Conservation (phyloP, 2,797 vertebrate species). For the Poecilia wingei region DNA sequence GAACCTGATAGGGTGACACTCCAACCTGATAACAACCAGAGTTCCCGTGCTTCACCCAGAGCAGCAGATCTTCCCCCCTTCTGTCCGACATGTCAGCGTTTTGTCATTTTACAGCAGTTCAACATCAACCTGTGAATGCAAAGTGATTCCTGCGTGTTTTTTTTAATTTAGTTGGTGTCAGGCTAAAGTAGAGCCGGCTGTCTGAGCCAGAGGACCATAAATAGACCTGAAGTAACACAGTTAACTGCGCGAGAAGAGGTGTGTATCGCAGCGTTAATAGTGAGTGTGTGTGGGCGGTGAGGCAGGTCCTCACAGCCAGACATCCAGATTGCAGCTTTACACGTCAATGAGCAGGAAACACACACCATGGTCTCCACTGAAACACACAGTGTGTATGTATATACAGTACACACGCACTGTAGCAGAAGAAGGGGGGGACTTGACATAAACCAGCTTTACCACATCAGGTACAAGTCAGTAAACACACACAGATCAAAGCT, state of each 20-base stretch:
- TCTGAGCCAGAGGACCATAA: conserved; percentile 37
- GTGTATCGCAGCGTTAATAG: conserved; percentile 39
- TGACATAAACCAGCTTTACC: conserved; percentile 19
- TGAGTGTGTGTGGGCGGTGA: conserved; percentile 34
- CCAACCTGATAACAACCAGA: not conserved
- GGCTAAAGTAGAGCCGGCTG: conserved; percentile 32
- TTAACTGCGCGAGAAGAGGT: conserved; percentile 38
- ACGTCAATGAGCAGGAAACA: conserved; percentile 51
- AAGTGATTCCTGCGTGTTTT: conserved; percentile 4
- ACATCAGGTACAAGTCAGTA: not conserved
- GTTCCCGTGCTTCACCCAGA: conserved; percentile 8
- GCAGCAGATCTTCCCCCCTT: conserved; percentile 4
- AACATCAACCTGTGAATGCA: conserved; percentile 13
- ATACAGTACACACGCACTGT: not conserved
- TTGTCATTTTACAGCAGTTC: conserved; percentile 9
- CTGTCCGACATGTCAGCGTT: conserved; percentile 15
- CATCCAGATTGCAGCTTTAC: conserved; percentile 68
- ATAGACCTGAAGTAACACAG: conserved; percentile 46
- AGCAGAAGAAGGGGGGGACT: not conserved
- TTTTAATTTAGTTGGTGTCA: conserved; percentile 9
- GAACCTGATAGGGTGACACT: not conserved
- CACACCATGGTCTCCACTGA: conserved; percentile 44
- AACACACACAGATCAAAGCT: conserved; percentile 11
- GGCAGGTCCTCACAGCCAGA: conserved; percentile 58
- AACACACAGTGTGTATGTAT: not conserved